Conservation (phyloP, 2,888 invertebrate genomes). For the Himalopsyche anomala region DNA sequence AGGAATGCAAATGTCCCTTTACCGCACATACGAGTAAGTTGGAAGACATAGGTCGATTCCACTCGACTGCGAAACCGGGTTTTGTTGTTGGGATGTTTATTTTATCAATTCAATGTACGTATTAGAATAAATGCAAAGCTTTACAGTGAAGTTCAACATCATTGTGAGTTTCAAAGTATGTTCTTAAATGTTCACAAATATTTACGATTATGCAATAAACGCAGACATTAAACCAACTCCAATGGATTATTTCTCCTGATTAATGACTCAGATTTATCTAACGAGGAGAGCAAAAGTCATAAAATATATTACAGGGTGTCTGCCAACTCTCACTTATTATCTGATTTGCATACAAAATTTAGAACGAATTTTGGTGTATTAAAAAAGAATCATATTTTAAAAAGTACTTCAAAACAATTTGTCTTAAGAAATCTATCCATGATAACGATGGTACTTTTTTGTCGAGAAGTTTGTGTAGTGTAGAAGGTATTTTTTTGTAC, state of each 20-base stretch:
- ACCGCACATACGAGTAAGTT: no score
- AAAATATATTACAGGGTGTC: conserved; percentile 18
- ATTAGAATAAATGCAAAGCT: neutral
- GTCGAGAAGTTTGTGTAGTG: no score
- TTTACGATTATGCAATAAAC: conserved; percentile 29
- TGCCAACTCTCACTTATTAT: neutral
- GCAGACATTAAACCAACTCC: conserved; percentile 18
- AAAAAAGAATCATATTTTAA: no score
- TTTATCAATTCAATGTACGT: neutral
- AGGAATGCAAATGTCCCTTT: no score
- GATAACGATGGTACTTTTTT: no score
- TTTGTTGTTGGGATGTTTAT: neutral
- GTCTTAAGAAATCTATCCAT: no score
- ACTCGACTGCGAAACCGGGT: no score
- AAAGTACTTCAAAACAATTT: no score
- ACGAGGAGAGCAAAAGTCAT: neutral
- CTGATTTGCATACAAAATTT: neutral
- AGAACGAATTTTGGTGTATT: no score
- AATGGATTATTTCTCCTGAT: conserved; percentile 15
- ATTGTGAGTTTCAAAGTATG: neutral
- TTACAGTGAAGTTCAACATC: neutral
- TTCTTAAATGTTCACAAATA: conserved; percentile 19
- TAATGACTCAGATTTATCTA: conserved; percentile 27
- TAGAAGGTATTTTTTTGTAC: no score
- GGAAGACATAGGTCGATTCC: no score